Base-by-base conservation (phyloP, 2,797 vertebrate genomes). In the Sebastes variabilis region DNA sequence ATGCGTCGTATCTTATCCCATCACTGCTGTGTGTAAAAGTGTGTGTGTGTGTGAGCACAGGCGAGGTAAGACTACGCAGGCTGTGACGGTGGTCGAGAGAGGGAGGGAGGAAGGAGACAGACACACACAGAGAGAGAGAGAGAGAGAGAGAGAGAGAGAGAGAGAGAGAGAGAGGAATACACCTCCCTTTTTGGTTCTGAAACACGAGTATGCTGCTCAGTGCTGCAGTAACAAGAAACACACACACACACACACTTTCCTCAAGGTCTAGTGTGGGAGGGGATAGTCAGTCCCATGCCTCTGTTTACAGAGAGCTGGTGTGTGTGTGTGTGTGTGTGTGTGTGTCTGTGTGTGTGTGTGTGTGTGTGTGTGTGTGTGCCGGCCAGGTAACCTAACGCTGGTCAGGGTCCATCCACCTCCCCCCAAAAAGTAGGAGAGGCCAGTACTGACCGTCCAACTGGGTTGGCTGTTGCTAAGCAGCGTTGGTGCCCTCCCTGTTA, bases 171-270 rank as follows among this genome's bases (percentile, higher is more conserved):
- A 20, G 25, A 46, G 66, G 2, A 74, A 71, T 62, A 77, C 76
- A 81, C 84, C 84, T 90, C 89, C 86, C 87, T 77, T 83, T 90
- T 90, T 87, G 89, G 83, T 87, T 88, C 77, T 88, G 84, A 88
- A 86, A 83, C 73, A 83, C 12, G 27, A 91, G 70, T 75, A 58
- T 24, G 49, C 67, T 20, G 77, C 76, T 87, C 49, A 66, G 66
- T 78, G 71, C 86, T 87, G 87, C 88, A 90, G 70, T 84, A 78
- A 79, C 59, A 49, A 77, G 68, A 42, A 13, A 42, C 38, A 42
- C 38, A 42, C 38, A 52, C 55, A 34, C 38, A 22, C 38, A 75
- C 73, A 59, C 61, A 75, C 74, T 22, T 59, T 42, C 25, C 30
- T 75, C 69, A 77, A 77, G 30, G 25, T 73, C 64, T 49, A 58